phyloP scores from a whole-genome alignment of 2,888 invertebrate genomes.

The Eurytoma californica region DNA sequence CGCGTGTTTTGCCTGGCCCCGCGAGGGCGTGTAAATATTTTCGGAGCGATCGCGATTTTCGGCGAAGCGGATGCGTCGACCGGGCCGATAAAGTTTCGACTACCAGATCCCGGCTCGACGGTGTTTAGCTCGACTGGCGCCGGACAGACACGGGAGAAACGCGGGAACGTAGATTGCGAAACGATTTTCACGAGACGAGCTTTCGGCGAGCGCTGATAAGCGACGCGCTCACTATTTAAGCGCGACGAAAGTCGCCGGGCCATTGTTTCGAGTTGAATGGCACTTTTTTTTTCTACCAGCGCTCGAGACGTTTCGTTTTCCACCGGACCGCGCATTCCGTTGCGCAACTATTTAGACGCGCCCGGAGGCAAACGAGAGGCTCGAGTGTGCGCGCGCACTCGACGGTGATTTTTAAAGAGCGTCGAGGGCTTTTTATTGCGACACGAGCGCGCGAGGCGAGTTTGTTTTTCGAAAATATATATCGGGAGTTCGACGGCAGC shows the following conservation, averaged over 20 bases:
- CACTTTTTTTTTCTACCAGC: not conserved
- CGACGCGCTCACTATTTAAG: not conserved
- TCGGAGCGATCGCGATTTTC: slow-evolving; percentile 20
- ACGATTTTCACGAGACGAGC: too few species aligned
- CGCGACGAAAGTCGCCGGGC: not conserved
- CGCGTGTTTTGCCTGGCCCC: not conserved
- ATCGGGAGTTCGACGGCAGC: slow-evolving; percentile 38
- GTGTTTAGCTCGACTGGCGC: slow-evolving; percentile 52
- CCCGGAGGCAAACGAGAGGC: too few species aligned
- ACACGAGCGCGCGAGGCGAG: slow-evolving; percentile 3
- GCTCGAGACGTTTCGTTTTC: not conserved
- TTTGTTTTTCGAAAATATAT: too few species aligned
- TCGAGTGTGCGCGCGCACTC: too few species aligned
- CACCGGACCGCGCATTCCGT: not conserved
- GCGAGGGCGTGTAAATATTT: slow-evolving; percentile 27
- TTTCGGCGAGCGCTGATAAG: too few species aligned
- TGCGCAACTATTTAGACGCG: too few species aligned
- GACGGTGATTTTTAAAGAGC: too few species aligned
- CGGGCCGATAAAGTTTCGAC: slow-evolving; percentile 46
- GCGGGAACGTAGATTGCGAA: too few species aligned
- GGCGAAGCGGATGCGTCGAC: slow-evolving; percentile 32
- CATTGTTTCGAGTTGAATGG: not conserved
- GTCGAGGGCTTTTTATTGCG: not conserved
- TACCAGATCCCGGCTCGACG: not conserved
- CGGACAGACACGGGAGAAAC: slow-evolving; percentile 43